Conservation (phyloP, 2,888 invertebrate genomes). For the Drosophila birchii region DNA sequence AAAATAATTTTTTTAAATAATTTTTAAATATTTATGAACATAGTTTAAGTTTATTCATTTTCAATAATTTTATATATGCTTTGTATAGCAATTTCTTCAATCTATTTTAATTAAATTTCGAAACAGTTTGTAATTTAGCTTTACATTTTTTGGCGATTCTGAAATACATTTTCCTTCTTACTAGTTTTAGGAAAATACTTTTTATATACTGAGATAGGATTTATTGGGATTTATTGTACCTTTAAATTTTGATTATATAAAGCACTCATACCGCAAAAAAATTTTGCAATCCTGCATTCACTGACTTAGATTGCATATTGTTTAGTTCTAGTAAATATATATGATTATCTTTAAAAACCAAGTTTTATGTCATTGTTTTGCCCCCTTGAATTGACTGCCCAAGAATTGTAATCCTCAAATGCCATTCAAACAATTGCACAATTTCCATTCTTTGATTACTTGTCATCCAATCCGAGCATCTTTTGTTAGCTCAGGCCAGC, state of each 20-base stretch:
- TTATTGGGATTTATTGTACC: no score
- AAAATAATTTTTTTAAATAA: neutral
- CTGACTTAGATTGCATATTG: neutral
- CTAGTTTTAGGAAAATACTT: no score
- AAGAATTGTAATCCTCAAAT: conserved; percentile 4
- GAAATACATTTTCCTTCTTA: no score
- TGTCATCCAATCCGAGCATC: conserved; percentile 35
- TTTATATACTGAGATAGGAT: no score
- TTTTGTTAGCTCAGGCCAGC: conserved; percentile 22
- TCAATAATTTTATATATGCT: no score
- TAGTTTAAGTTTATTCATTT: no score
- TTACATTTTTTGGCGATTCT: no score
- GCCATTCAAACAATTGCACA: conserved; percentile 45
- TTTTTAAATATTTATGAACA: neutral
- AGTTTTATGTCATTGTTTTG: neutral
- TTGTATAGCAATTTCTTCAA: neutral
- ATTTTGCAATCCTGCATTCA: neutral
- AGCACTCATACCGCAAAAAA: neutral
- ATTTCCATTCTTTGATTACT: conserved; percentile 25
- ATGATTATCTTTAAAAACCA: neutral
- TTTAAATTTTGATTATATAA: no score
- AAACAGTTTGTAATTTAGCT: no score
- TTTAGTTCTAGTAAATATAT: neutral
- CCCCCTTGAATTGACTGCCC: conserved; percentile 11
- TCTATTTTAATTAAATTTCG: no score